Evolutionary conservation across 1,140 invertebrate species (phyloP).

Genomic region (Oscheius sp.): DNA sequence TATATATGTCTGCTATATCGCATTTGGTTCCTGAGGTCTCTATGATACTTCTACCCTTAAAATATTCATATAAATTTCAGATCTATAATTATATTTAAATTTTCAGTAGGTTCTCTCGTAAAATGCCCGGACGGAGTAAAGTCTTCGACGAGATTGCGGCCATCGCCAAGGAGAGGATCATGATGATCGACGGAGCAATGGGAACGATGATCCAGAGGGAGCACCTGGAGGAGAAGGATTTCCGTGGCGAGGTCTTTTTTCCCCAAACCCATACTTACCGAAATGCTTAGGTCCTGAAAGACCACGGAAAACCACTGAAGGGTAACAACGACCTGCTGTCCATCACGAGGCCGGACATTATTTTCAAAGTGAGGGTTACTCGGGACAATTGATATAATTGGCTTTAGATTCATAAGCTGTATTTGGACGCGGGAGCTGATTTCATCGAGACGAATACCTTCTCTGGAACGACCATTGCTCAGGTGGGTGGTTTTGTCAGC

Average conservation of each 20-base stretch:
- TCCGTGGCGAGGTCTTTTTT: slow-evolving; percentile 59
- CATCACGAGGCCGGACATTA: slow-evolving; percentile 67
- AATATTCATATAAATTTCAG: no score
- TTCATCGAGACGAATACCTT: slow-evolving; percentile 71
- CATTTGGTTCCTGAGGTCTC: no score
- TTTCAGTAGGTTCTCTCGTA: no score
- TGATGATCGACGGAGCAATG: slow-evolving; percentile 71
- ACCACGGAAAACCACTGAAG: slow-evolving; percentile 65
- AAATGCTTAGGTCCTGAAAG: slow-evolving; percentile 60
- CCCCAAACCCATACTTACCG: neutral
- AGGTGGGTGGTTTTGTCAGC: no score
- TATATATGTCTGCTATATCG: no score
- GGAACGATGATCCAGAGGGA: slow-evolving; percentile 70
- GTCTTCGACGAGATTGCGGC: slow-evolving; percentile 34
- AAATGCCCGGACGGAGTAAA: neutral
- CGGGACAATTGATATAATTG: neutral
- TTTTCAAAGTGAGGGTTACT: slow-evolving; percentile 58
- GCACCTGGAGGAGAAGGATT: slow-evolving; percentile 67
- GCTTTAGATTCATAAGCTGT: slow-evolving; percentile 66
- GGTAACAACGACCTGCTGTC: slow-evolving; percentile 70
- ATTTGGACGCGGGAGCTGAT: slow-evolving; percentile 69
- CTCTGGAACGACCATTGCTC: slow-evolving; percentile 68
- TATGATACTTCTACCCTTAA: no score
- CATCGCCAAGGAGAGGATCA: slow-evolving; percentile 62
- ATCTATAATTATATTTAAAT: no score